Evolutionary conservation across 2,797 vertebrate genomes (phyloP).

Genomic region (Rhinophrynus dorsalis): DNA sequence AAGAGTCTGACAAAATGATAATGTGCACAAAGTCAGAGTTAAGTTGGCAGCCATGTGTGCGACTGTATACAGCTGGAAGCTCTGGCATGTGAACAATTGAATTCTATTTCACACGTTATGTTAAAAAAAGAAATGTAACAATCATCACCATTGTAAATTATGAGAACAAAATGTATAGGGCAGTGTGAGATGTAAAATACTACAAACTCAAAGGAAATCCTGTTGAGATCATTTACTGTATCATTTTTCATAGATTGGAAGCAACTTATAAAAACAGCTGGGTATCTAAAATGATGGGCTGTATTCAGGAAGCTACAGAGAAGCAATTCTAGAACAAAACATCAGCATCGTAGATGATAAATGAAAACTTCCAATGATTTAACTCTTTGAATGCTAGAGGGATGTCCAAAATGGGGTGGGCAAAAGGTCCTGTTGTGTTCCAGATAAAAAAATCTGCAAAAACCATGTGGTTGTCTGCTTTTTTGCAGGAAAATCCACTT

Average conservation of each 20-base stretch:
- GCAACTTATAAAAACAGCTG: not conserved
- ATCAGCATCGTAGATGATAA: too few relatives aligned
- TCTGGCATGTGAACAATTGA: not conserved
- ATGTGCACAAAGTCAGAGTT: not conserved
- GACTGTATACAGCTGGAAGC: not conserved
- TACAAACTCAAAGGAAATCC: not conserved
- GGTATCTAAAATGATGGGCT: not conserved
- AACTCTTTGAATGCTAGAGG: too few relatives aligned
- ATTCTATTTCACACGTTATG: not conserved
- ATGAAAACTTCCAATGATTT: too few relatives aligned
- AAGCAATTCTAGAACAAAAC: too few relatives aligned
- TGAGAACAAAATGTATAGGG: not conserved
- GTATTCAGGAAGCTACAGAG: not conserved
- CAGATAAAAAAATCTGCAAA: too few relatives aligned
- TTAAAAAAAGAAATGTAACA: not conserved
- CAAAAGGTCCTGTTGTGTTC: too few relatives aligned
- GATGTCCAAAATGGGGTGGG: too few relatives aligned
- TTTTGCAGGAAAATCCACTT: too few relatives aligned
- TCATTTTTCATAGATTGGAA: not conserved
- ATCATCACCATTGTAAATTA: not conserved
- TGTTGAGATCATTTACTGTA: not conserved
- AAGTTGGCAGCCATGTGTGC: not conserved
- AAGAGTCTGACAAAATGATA: not conserved
- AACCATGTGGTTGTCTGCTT: too few relatives aligned
- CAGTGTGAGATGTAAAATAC: not conserved